Evolutionary conservation across 1,140 invertebrate genomes (phyloP).

Genomic region (Apis laboriosa): DNA sequence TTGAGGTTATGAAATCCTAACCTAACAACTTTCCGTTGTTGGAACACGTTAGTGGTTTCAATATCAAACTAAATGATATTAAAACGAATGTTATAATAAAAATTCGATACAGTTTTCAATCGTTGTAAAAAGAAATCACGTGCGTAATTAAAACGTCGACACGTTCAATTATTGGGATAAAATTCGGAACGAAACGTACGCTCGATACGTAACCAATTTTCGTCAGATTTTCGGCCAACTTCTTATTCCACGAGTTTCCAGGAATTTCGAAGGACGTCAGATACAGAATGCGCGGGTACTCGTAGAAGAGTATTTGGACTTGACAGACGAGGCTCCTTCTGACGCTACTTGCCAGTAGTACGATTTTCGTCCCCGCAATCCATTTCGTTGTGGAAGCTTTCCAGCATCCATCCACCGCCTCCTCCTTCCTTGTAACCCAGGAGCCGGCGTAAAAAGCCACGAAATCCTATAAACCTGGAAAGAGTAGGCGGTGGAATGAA

Average conservation of each 20-base stretch:
- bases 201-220: neutral
- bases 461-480: conserved; percentile 64
- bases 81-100: too few relatives aligned
- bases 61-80: too few relatives aligned
- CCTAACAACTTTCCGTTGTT: too few relatives aligned
- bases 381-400: conserved; percentile 44
- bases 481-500: conserved; percentile 60
- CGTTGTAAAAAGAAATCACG: too few relatives aligned
- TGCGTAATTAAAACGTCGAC: too few relatives aligned
- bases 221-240: neutral
- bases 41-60: too few relatives aligned
- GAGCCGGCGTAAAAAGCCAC: conserved; percentile 42
- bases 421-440: neutral
- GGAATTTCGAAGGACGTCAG: neutral
- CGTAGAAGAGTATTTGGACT: conserved; percentile 27
- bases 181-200: neutral
- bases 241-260: neutral
- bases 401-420: neutral
- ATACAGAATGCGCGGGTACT: neutral
- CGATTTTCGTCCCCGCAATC: conserved; percentile 41
- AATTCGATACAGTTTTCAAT: too few relatives aligned
- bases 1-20: too few relatives aligned
- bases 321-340: conserved; percentile 38
- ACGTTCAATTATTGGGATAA: too few relatives aligned
- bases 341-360: conserved; percentile 13